Base-by-base conservation (phyloP, 2,888 invertebrate species). In the Callinectes sapidus region DNA sequence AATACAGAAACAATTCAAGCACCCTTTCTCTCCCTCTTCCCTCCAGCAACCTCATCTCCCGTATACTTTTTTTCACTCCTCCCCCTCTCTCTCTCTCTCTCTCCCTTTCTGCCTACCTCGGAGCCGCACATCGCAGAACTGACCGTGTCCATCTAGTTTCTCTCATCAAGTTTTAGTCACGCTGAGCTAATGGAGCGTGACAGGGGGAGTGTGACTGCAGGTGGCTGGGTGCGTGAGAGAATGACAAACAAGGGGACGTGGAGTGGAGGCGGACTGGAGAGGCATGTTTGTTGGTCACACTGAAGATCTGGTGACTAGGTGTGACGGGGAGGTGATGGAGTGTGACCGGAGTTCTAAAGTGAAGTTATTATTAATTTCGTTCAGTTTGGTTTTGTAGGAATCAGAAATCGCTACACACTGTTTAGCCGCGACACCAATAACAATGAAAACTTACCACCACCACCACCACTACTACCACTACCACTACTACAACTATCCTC, bases 121-220 rank as follows among this genome's bases (percentile, higher is more conserved):
- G 1, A 8, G 23, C 61, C n/a, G 28, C 71, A 3, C 81, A 2
- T 35, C 2, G 14, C 16, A 35, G 32, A 35, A 35, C 81, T 81
- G 81, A 81, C 81, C 81, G 35, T 35, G 32, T 81, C 81, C 81
- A 81, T 35, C 81, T 35, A 35, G 81, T 81, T 32, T 81, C 81
- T 81, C 32, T 35, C 35, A 81, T 81, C 35, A 81, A 35, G 8
- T 81, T 81, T 35, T 81, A 81, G 81, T 81, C 81, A 81, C 81
- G 81, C 35, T n/a, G 35, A 81, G 35, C 81, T 81, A 81, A 81
- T 81, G 81, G 81, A 81, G 18, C 81, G 81, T 81, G 81, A 35
- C 81, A 16, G 35, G 35, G 35, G 18, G 14, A 32, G 81, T 35
- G 81, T 14, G 35, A 35, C 32, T 23, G 13, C 13, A 8, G 81